phyloP scores from a whole-genome alignment of 2,113 vertebrate species.

The zebrafish (Danio rerio) region DNA sequence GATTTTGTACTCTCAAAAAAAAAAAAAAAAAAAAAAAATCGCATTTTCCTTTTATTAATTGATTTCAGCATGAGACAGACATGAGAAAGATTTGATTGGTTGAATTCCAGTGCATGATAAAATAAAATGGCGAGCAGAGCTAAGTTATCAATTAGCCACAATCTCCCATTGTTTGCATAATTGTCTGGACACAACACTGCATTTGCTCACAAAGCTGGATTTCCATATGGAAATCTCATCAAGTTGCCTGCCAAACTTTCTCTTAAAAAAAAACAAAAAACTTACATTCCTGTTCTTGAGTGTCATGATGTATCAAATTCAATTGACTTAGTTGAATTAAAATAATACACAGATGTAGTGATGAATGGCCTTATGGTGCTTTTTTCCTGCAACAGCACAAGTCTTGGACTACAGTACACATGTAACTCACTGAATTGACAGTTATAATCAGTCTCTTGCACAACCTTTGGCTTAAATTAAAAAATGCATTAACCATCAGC shows the following conservation, averaged over 20 bases:
- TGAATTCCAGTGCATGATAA: conserved; percentile 55
- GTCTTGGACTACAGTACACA: not conserved
- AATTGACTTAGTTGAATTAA: conserved; percentile 89
- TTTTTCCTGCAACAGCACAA: no score
- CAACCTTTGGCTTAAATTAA: not conserved
- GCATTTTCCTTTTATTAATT: conserved; percentile 76
- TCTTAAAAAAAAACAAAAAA: conserved; percentile 85
- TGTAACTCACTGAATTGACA: not conserved
- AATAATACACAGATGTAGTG: conserved; percentile 86
- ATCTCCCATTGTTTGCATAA: conserved; percentile 67
- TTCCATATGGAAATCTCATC: conserved; percentile 92
- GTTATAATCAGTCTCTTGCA: not conserved
- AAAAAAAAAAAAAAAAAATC: conserved; percentile 63
- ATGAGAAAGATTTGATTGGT: conserved; percentile 61
- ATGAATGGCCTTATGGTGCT: not conserved
- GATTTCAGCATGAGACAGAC: conserved; percentile 56
- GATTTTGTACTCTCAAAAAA: conserved; percentile 52
- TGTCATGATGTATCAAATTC: conserved; percentile 99
- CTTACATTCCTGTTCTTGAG: conserved; percentile 95
- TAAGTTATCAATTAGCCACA: conserved; percentile 68
- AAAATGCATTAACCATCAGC: not conserved
- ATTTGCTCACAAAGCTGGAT: conserved; percentile 89
- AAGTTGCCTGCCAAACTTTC: conserved; percentile 78
- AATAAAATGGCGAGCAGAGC: conserved; percentile 64
- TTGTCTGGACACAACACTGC: conserved; percentile 82